Percentiles rank a stretch among this genome's conserved stretches.
phyloP scores from a whole-genome alignment of 2,888 invertebrate genomes.

The Belgica antarctica region DNA sequence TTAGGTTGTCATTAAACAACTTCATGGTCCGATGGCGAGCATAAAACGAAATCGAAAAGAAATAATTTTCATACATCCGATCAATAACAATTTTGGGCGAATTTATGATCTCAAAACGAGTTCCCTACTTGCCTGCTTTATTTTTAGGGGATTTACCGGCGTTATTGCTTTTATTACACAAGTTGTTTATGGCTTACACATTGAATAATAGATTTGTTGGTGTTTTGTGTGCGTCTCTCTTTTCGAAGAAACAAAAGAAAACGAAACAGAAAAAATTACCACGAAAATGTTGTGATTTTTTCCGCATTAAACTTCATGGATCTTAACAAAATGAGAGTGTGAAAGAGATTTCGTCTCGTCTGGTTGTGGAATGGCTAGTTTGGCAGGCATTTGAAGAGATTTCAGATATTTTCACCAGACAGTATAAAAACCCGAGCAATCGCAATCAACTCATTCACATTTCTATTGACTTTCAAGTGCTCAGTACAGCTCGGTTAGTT shows the following conservation, averaged over 20 bases:
- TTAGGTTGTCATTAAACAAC: neutral
- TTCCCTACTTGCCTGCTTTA: too few relatives aligned
- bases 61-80: neutral
- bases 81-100: too few relatives aligned
- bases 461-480: constrained; percentile 5
- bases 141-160: constrained; percentile 11
- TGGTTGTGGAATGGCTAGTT: neutral
- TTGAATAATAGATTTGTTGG: neutral
- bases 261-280: neutral
- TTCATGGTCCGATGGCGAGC: neutral
- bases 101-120: neutral
- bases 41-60: neutral
- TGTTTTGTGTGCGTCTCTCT: too few relatives aligned
- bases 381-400: neutral
- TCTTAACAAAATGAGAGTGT: neutral
- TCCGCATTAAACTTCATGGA: neutral
- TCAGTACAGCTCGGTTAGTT: constrained; percentile 4
- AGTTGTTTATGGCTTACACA: neutral
- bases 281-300: neutral
- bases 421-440: neutral
- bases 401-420: too few relatives aligned
- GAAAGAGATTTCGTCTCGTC: neutral
- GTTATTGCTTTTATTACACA: neutral
- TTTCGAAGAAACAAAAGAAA: neutral
- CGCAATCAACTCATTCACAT: neutral